Conservation (phyloP, 2,113 vertebrate species). For the Channa argus region DNA sequence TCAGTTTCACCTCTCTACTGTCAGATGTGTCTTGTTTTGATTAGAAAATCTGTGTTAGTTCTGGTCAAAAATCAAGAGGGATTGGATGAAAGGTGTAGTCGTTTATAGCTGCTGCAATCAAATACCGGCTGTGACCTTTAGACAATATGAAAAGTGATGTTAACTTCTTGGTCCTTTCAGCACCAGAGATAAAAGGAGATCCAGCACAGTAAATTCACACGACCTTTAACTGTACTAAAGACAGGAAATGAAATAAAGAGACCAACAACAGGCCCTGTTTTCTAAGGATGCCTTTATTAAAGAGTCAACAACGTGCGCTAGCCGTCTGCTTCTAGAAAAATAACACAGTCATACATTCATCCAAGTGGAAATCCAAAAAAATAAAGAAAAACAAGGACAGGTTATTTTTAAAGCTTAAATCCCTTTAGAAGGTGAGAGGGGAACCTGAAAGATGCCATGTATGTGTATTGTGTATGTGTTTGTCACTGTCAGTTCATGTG, state of each 20-base stretch:
- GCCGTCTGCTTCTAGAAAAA: constrained; percentile 78
- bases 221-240: background rate
- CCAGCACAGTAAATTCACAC: too few relatives aligned
- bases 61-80: too few relatives aligned
- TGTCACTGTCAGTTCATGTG: constrained; percentile 29
- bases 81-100: too few relatives aligned
- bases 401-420: constrained; percentile 74
- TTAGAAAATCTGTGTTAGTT: too few relatives aligned
- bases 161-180: too few relatives aligned
- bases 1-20: too few relatives aligned
- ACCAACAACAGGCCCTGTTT: constrained; percentile 21
- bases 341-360: constrained; percentile 78
- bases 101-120: too few relatives aligned
- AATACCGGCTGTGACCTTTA: too few relatives aligned
- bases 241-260: constrained; percentile 30
- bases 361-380: constrained; percentile 62
- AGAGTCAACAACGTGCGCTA: constrained; percentile 80
- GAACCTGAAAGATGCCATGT: constrained; percentile 67
- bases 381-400: constrained; percentile 54
- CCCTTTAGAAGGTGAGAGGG: constrained; percentile 63
- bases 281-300: constrained; percentile 81
- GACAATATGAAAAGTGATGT: too few relatives aligned
- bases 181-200: too few relatives aligned
- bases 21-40: too few relatives aligned
- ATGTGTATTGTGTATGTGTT: background rate